Evolutionary conservation across 2,888 invertebrate species (phyloP), one percentile per base, ranked within the genome.

Genomic region (Chymomyza amoena): DNA sequence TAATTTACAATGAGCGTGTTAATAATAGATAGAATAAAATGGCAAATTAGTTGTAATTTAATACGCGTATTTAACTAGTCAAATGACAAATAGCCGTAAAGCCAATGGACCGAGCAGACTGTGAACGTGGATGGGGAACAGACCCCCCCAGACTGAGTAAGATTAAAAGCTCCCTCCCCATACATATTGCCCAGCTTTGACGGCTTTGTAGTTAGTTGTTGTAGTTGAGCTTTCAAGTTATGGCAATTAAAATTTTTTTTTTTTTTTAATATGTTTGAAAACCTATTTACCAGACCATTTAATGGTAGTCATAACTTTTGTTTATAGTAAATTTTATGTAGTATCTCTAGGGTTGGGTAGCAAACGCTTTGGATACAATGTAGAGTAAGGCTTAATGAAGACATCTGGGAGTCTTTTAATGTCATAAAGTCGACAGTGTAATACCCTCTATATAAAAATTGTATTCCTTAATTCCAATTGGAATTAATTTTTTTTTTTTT

Each of bases 121-220:
- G 99, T 91, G 97, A 97, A 92, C 97, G 97, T 94, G 99, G 99
- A 76, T 97, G 97, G 94, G 99, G 99, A 76, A 96, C 99, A 92
- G 97, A 98, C 88, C 97, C 88, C 97, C 97, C 92, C 94, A 13
- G 39, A 45, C 10, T 2, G 13, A 10, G 39, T 45, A 13, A 45
- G 39, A 13, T 45, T 4, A 45, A 45, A 45, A 45, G 39, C 39
- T 7, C 4, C 13, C 3, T 4, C 39, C 7, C 4, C 13, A 4
- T 4, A 45, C 16, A 36, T 7, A 36, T 32, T 36, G 28, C 25
- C 7, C 36, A 56, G 32, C 32, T n/a, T n/a, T 7, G 32, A 6
- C 9, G 32, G 25, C 25, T 32, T 32, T 7, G 32, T 9, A 6
- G 32, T 32, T 32, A 32, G 32, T 32, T 2, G 1, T n/a, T n/a